Percentiles rank a stretch among this genome's conserved stretches.
Evolutionary conservation across 2,113 vertebrate species (phyloP).

Genomic region (Halcyon malimbica): DNA sequence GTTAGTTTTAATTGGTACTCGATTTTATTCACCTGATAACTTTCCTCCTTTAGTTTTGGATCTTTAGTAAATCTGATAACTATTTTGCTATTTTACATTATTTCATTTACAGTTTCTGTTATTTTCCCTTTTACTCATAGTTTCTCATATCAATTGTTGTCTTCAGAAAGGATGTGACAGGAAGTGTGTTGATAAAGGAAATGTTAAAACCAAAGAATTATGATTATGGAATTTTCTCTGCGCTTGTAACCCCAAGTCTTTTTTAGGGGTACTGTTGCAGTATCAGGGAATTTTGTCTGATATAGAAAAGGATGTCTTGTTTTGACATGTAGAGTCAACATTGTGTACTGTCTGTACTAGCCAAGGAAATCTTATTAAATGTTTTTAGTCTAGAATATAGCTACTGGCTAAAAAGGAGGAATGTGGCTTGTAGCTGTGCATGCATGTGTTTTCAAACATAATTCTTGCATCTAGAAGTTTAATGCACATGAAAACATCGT

Average conservation of each 20-base stretch:
- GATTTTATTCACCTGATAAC: slow-evolving; percentile 76
- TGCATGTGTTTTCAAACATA: background rate
- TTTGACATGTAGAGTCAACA: background rate
- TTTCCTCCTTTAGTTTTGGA: slow-evolving; percentile 71
- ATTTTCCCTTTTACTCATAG: slow-evolving; percentile 52
- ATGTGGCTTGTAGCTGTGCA: slow-evolving; percentile 11
- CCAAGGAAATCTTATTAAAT: slow-evolving; percentile 9
- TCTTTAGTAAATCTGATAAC: slow-evolving; percentile 64
- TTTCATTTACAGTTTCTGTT: slow-evolving; percentile 65
- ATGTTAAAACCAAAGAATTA: background rate
- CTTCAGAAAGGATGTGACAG: background rate
- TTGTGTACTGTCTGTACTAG: background rate
- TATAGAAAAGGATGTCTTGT: background rate
- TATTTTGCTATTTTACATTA: slow-evolving; percentile 68
- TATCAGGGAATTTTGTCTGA: background rate
- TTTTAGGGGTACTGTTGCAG: background rate
- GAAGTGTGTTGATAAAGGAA: background rate
- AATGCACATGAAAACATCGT: slow-evolving; percentile 4
- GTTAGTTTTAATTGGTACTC: slow-evolving; percentile 70
- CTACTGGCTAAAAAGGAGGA: background rate
- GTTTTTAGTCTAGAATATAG: background rate
- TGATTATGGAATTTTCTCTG: background rate
- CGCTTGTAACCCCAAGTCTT: background rate
- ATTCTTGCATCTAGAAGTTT: slow-evolving; percentile 5
- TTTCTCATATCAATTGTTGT: slow-evolving; percentile 55